These are phyloP conservation scores for Ispidina picta DNA, from an alignment of 2,797 vertebrate genomes.

Conservation along the genomic window DNA sequence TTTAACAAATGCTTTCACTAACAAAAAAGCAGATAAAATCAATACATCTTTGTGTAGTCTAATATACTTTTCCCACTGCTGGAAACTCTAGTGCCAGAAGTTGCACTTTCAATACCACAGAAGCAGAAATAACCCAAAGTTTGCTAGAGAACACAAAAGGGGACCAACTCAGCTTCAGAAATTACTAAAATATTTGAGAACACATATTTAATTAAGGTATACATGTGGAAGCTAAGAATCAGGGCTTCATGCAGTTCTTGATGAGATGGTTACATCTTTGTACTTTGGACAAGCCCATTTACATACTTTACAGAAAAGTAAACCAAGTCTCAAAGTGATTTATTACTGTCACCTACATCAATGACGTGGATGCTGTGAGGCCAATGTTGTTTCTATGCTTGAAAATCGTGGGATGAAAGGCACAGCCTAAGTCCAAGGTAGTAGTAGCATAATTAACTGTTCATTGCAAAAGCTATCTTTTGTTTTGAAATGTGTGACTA, in stretches of 20 bases:
- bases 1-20: neutral
- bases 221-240: neutral
- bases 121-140: neutral
- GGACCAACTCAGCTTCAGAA: neutral
- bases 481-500: neutral
- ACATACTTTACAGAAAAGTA: neutral
- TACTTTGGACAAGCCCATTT: neutral
- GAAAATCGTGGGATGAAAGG: conserved; percentile 29
- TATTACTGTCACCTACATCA: conserved; percentile 35
- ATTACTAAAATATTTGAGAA: neutral
- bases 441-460: neutral
- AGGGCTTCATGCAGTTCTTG: neutral
- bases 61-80: neutral
- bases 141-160: neutral
- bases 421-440: neutral
- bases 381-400: neutral
- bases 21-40: neutral
- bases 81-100: neutral
- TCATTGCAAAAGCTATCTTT: conserved; percentile 3
- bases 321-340: conserved; percentile 6
- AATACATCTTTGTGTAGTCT: neutral
- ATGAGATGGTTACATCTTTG: neutral
- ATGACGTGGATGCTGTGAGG: neutral
- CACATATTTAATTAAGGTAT: neutral
- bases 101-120: neutral